phyloP scores from a whole-genome alignment of 2,888 invertebrate species.

The Podotricha telesiphe region DNA sequence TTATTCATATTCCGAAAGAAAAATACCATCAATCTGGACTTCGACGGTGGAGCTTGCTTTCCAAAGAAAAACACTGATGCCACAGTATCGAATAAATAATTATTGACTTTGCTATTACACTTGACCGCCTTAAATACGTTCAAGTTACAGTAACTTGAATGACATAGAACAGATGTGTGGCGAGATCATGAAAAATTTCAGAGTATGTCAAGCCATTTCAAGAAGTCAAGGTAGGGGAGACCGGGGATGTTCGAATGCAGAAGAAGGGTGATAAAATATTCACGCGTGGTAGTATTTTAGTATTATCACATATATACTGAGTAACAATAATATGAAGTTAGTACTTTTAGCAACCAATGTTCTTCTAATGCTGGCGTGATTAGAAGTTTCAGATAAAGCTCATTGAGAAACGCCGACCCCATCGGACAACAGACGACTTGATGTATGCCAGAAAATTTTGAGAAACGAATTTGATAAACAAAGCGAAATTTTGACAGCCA shows the following conservation, averaged over 20 bases:
- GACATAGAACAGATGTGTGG: neutral
- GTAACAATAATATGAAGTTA: neutral
- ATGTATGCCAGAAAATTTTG: neutral
- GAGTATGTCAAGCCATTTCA: neutral
- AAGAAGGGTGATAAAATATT: neutral
- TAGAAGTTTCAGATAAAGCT: neutral
- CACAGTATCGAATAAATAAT: constrained; percentile 3
- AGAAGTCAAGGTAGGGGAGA: constrained; percentile 8
- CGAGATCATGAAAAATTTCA: neutral
- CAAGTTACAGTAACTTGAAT: neutral
- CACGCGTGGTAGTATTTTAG: neutral
- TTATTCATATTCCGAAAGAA: constrained; percentile 17
- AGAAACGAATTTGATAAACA: neutral
- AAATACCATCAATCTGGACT: constrained; percentile 11
- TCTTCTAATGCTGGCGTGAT: neutral
- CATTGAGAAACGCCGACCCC: neutral
- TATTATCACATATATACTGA: neutral
- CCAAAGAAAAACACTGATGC: neutral
- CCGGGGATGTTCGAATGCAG: constrained; percentile 1
- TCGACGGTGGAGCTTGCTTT: neutral
- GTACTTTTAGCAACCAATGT: neutral
- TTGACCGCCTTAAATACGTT: neutral
- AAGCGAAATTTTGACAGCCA: neutral
- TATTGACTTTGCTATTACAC: neutral
- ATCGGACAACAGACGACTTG: neutral